A percentile compares a stretch with the other conserved stretches of the same genome.
These are phyloP conservation scores for Coelopa frigida DNA, from an alignment of 1,140 invertebrate genomes.

Conservation along the genomic window DNA sequence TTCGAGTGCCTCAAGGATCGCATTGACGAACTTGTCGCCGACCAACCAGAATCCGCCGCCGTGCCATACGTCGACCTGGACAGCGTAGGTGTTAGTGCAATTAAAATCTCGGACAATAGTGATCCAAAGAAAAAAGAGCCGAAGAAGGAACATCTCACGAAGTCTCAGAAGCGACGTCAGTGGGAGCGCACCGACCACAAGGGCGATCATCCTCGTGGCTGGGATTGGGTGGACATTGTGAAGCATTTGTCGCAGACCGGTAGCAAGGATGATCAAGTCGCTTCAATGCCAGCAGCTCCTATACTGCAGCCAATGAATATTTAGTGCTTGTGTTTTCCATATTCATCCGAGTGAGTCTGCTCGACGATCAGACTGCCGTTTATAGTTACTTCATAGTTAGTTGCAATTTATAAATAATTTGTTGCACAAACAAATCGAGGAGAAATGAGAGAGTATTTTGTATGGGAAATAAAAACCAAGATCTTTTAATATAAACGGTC, in stretches of 20 bases:
- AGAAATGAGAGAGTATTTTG: too few relatives aligned
- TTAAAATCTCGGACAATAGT: constrained; percentile 32
- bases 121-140: constrained; percentile 50
- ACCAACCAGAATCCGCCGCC: constrained; percentile 55
- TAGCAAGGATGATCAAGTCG: constrained; percentile 31
- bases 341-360: too few relatives aligned
- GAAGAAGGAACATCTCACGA: constrained; percentile 81
- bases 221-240: constrained; percentile 91
- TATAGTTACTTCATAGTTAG: too few relatives aligned
- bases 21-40: constrained; percentile 58
- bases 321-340: too few relatives aligned
- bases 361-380: too few relatives aligned
- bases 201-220: constrained; percentile 79
- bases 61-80: constrained; percentile 27
- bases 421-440: too few relatives aligned
- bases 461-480: too few relatives aligned
- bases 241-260: constrained; percentile 82
- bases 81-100: constrained; percentile 25
- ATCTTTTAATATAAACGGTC: too few relatives aligned
- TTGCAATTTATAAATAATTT: too few relatives aligned
- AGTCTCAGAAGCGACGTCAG: constrained; percentile 82
- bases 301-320: constrained; percentile 5
- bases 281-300: too few relatives aligned
- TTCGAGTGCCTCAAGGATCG: constrained; percentile 90
- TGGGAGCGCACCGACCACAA: constrained; percentile 75